Conservation (phyloP, 1,140 invertebrate genomes). For the Musca domestica region DNA sequence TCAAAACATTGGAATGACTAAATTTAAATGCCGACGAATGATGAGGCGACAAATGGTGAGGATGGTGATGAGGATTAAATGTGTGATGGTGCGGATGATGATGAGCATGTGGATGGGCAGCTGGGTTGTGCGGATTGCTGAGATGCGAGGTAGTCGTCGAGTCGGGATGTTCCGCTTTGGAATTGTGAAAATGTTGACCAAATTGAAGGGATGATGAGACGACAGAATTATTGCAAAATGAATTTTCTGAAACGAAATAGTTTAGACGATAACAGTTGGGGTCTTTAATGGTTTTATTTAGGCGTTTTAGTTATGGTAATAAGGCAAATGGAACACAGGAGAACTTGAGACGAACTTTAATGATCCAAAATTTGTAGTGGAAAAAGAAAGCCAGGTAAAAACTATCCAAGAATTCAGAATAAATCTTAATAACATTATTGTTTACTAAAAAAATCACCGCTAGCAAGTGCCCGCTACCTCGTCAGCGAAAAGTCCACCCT, state of each 20-base stretch:
- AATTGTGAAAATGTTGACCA: constrained; percentile 23
- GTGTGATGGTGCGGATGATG: constrained; percentile 37
- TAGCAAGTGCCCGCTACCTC: no score
- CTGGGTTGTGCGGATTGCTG: constrained; percentile 27
- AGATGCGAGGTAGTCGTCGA: constrained; percentile 24
- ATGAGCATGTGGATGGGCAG: constrained; percentile 32
- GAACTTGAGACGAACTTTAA: no score
- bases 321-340: no score
- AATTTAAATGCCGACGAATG: constrained; percentile 39
- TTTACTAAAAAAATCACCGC: no score
- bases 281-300: no score
- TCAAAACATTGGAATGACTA: constrained; percentile 40
- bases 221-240: constrained; percentile 39
- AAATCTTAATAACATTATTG: no score
- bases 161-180: constrained; percentile 26
- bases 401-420: no score
- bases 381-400: no score
- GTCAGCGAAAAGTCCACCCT: no score
- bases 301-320: no score
- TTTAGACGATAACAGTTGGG: no score
- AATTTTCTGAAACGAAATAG: constrained; percentile 29
- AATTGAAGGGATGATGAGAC: constrained; percentile 30
- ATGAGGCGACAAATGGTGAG: background rate
- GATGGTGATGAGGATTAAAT: constrained; percentile 32
- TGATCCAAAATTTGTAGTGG: no score